Percentiles rank a stretch among this genome's conserved stretches.
Conservation (phyloP, 2,888 invertebrate genomes). For the Teleogryllus oceanicus region DNA sequence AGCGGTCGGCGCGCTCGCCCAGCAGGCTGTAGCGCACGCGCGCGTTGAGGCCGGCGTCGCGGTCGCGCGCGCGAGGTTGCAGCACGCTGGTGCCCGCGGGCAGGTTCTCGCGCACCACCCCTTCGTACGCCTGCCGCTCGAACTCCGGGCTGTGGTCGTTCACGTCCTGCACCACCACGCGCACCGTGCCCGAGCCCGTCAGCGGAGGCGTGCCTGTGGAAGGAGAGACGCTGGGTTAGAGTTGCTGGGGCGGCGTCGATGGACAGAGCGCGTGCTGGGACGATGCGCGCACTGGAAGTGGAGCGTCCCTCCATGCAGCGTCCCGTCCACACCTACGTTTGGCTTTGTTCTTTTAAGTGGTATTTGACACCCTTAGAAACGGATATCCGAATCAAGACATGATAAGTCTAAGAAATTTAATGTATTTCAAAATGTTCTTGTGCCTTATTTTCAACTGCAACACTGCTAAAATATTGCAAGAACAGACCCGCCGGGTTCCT, state of each 20-base stretch:
- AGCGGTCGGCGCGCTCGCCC: slow-evolving; percentile 77
- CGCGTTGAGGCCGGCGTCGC: slow-evolving; percentile 79
- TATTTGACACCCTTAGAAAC: too few relatives aligned
- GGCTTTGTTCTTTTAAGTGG: too few relatives aligned
- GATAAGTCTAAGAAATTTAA: too few relatives aligned
- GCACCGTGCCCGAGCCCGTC: slow-evolving; percentile 87
- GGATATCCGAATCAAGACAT: too few relatives aligned
- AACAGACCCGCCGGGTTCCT: too few relatives aligned
- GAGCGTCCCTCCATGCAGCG: too few relatives aligned
- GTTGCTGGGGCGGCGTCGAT: neutral
- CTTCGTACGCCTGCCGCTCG: slow-evolving; percentile 73
- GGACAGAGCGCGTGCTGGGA: slow-evolving; percentile 19
- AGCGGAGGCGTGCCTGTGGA: slow-evolving; percentile 79
- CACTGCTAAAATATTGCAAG: too few relatives aligned
- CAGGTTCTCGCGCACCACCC: slow-evolving; percentile 77
- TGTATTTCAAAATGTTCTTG: too few relatives aligned
- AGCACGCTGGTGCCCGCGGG: slow-evolving; percentile 74
- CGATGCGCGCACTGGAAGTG: neutral
- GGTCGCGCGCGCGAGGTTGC: slow-evolving; percentile 74
- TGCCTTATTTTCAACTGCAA: too few relatives aligned
- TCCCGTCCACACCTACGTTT: too few relatives aligned
- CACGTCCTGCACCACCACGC: slow-evolving; percentile 86
- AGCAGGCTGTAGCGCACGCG: slow-evolving; percentile 64
- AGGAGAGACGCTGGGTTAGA: slow-evolving; percentile 39
- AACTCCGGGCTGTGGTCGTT: slow-evolving; percentile 92